Evolutionary conservation across 37 sponge, comb jelly and placozoan genomes (phyloP).

Genomic region (Axinella damicornis): DNA sequence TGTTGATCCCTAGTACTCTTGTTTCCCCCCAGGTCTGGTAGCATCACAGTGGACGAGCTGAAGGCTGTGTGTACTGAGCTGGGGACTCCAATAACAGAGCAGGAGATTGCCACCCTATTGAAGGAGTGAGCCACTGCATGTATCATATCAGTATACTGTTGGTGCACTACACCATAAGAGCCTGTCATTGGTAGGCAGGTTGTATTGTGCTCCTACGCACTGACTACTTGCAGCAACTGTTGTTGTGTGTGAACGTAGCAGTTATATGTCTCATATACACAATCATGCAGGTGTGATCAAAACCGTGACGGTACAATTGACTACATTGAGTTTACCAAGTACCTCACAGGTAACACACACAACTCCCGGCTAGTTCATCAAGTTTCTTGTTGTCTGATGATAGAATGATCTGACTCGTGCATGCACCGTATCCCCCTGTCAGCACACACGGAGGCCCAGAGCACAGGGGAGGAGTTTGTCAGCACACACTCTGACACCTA

Average conservation of each 20-base stretch:
- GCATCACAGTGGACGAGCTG: slow-evolving; percentile 49
- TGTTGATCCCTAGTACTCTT: neutral
- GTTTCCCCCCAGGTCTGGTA: slow-evolving; percentile 38
- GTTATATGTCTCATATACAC: neutral
- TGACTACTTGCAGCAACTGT: too few relatives aligned
- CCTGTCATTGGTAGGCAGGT: too few relatives aligned
- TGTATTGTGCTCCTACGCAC: too few relatives aligned
- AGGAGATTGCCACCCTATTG: slow-evolving; percentile 45
- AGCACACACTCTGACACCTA: slow-evolving; percentile 30
- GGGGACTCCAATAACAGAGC: slow-evolving; percentile 41
- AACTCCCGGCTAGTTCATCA: too few relatives aligned
- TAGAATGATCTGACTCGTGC: neutral
- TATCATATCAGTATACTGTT: neutral
- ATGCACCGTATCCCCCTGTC: neutral
- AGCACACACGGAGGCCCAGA: slow-evolving; percentile 3
- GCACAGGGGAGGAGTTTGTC: neutral
- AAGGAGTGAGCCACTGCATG: slow-evolving; percentile 52
- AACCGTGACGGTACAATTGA: slow-evolving; percentile 56
- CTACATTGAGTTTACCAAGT: slow-evolving; percentile 67
- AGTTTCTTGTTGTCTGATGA: too few relatives aligned
- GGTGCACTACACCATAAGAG: too few relatives aligned
- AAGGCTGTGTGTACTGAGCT: slow-evolving; percentile 35
- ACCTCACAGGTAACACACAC: slow-evolving; percentile 38
- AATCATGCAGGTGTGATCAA: slow-evolving; percentile 47
- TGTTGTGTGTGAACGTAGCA: too few relatives aligned